Evolutionary conservation across 2,888 invertebrate genomes (phyloP).

Genomic region (Microctonus hyperodae): DNA sequence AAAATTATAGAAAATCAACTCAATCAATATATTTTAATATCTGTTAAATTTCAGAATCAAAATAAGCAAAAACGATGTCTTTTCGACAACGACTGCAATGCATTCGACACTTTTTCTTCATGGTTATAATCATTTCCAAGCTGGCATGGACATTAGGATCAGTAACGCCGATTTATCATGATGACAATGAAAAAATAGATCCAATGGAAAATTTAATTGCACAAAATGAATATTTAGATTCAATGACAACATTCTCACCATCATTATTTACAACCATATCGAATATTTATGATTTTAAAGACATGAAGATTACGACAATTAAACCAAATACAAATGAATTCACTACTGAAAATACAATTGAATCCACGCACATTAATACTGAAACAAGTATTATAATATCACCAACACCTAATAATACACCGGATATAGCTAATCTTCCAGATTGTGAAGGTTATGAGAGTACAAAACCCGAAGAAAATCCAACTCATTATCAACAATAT

Average conservation of each 20-base stretch:
- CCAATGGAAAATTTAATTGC: not conserved
- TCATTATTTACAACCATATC: not conserved
- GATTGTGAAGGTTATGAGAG: not conserved
- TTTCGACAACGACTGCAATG: not conserved
- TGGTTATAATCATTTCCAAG: not conserved
- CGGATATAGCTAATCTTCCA: not conserved
- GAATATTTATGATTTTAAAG: not conserved
- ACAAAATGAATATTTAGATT: not conserved
- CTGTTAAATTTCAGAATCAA: not conserved
- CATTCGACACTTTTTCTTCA: not conserved
- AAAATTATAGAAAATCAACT: no score
- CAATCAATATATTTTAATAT: no score
- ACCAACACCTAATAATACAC: not conserved
- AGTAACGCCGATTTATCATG: not conserved
- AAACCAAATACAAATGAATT: not conserved
- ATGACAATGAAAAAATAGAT: not conserved
- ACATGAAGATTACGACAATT: no score
- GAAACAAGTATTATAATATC: not conserved
- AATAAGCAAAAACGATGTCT: constrained; percentile 4
- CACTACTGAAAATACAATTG: not conserved
- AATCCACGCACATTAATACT: not conserved
- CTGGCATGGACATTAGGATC: not conserved
- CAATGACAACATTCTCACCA: not conserved
- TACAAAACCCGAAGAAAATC: not conserved
- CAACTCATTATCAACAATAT: not conserved